A percentile compares a stretch with the other conserved stretches of the same genome.
Conservation (phyloP, 2,888 invertebrate species). For the Sesia apiformis region DNA sequence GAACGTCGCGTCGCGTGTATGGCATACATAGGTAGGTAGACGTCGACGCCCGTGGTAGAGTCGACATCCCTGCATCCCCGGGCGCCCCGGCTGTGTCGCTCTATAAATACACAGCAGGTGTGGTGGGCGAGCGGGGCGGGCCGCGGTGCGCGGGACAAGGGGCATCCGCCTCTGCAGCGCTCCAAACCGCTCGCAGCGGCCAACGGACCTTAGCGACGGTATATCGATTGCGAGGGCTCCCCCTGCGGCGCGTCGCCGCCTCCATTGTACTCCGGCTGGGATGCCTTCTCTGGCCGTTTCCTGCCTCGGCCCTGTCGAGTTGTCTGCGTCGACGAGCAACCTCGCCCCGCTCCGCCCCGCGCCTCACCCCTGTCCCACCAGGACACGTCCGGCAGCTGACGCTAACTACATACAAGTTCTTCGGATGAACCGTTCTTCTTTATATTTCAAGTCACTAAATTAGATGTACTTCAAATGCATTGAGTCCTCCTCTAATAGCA, state of each 20-base stretch:
- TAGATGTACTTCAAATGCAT: too few relatives aligned
- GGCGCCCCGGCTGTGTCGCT: slow-evolving; percentile 49
- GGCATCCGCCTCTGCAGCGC: slow-evolving; percentile 70
- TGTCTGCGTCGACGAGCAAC: slow-evolving; percentile 32
- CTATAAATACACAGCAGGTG: slow-evolving; percentile 74
- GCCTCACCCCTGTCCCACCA: slow-evolving; percentile 30
- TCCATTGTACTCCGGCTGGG: slow-evolving; percentile 67
- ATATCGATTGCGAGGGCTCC: slow-evolving; percentile 75
- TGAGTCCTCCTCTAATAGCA: too few relatives aligned
- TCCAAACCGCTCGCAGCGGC: slow-evolving; percentile 69
- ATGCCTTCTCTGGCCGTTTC: slow-evolving; percentile 69
- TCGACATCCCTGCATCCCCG: slow-evolving; percentile 67
- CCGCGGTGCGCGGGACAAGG: slow-evolving; percentile 45
- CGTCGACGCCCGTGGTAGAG: slow-evolving; percentile 43
- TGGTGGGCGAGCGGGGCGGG: slow-evolving; percentile 45
- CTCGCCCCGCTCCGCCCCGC: slow-evolving; percentile 25
- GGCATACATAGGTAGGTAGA: slow-evolving; percentile 30
- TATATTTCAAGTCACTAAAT: too few relatives aligned
- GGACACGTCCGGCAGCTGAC: slow-evolving; percentile 59
- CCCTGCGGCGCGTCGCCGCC: slow-evolving; percentile 69
- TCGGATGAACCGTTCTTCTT: slow-evolving; percentile 1
- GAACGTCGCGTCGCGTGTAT: slow-evolving; percentile 28
- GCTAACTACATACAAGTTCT: slow-evolving; percentile 32
- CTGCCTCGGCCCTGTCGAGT: slow-evolving; percentile 57
- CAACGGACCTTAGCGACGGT: slow-evolving; percentile 74